Conservation (phyloP, 2,797 vertebrate genomes). For the Onychomys leucogaster region DNA sequence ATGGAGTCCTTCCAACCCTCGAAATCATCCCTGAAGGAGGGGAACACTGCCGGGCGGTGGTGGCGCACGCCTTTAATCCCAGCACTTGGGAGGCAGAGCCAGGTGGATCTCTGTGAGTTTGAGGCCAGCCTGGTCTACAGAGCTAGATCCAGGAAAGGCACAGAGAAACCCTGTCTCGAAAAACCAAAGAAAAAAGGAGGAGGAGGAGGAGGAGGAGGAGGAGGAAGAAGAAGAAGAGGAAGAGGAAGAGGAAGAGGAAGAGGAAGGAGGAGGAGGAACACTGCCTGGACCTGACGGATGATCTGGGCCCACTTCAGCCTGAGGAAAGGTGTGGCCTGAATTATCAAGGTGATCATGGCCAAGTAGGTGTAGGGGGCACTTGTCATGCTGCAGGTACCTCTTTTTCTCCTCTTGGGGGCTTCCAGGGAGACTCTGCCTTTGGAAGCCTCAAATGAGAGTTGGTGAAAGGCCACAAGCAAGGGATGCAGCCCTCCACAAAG, state of each 20-base stretch:
- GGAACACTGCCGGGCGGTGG: slow-evolving; percentile 91
- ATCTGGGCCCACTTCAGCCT: slow-evolving; percentile 94
- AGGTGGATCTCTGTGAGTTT: too few species aligned
- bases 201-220: too few species aligned
- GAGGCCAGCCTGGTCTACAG: too few species aligned
- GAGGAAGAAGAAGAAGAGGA: too few species aligned
- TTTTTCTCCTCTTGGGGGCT: slow-evolving; percentile 89
- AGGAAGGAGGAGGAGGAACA: too few species aligned
- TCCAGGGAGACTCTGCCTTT: slow-evolving; percentile 20
- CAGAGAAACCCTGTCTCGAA: too few species aligned
- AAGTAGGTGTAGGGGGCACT: slow-evolving; percentile 94
- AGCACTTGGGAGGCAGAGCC: too few species aligned
- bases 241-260: too few species aligned
- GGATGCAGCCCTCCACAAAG: not conserved
- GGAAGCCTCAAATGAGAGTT: not conserved
- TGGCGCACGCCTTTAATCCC: too few species aligned
- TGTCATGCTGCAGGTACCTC: slow-evolving; percentile 93
- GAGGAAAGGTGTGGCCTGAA: slow-evolving; percentile 92
- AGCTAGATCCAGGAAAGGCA: too few species aligned
- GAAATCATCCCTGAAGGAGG: slow-evolving; percentile 94
- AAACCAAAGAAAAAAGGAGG: too few species aligned
- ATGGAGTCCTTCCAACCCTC: slow-evolving; percentile 95
- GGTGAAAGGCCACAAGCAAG: slow-evolving; percentile 64
- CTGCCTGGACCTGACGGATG: slow-evolving; percentile 92
- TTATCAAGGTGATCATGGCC: slow-evolving; percentile 95